Evolutionary conservation across 2,888 invertebrate genomes (phyloP).

Genomic region (Ormyrus rosae): DNA sequence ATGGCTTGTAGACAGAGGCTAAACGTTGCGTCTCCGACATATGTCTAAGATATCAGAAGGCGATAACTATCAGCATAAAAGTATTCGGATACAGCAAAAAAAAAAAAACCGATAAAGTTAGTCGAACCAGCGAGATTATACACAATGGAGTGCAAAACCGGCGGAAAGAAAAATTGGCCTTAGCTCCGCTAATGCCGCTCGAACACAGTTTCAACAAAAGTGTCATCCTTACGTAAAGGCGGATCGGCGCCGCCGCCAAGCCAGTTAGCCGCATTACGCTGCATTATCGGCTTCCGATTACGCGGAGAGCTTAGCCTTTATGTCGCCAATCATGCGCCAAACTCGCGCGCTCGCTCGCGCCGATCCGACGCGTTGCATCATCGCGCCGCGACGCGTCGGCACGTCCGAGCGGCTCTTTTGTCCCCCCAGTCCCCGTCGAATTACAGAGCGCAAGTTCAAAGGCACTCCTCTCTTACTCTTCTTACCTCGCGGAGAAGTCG

Average conservation of each 20-base stretch:
- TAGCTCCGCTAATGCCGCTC: no score
- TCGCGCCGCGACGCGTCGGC: constrained; percentile 9
- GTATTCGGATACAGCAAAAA: no score
- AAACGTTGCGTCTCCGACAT: no score
- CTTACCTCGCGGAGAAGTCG: no score
- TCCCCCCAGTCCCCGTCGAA: background rate
- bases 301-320: constrained; percentile 51
- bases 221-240: constrained; percentile 15
- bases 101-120: no score
- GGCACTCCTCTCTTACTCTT: constrained; percentile 2
- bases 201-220: no score
- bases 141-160: no score
- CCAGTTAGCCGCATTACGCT: constrained; percentile 58
- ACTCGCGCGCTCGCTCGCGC: constrained; percentile 4
- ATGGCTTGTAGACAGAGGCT: no score
- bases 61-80: no score
- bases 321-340: constrained; percentile 57
- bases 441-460: constrained; percentile 38
- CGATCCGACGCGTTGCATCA: constrained; percentile 37
- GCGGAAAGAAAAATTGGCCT: no score
- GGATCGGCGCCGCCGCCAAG: constrained; percentile 44
- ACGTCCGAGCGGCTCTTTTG: constrained; percentile 42
- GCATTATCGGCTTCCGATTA: constrained; percentile 66
- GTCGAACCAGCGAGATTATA: no score
- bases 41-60: no score